A percentile compares a stretch with the other conserved stretches of the same genome.
Conservation (phyloP, 92 coral and sea anemone species). For the Palythoa caribaeorum region DNA sequence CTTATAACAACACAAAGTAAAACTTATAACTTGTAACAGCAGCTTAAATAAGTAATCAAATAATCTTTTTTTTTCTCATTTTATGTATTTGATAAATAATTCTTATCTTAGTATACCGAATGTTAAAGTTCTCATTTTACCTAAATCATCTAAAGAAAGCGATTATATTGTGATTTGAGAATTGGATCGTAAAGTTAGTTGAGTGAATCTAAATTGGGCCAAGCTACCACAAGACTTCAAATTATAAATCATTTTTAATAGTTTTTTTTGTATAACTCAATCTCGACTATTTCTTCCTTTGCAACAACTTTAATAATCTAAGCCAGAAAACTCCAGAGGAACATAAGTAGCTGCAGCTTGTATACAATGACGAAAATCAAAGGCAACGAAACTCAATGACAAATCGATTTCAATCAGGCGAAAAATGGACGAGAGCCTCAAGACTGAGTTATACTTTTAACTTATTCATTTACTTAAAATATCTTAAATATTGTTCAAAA, state of each 20-base stretch:
- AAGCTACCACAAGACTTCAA: neutral
- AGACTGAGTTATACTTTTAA: neutral
- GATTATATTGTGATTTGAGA: too few species aligned
- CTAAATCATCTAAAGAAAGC: too few species aligned
- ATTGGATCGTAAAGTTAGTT: too few species aligned
- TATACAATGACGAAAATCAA: neutral
- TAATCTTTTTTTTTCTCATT: too few species aligned
- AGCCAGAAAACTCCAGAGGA: neutral
- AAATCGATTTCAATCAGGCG: neutral
- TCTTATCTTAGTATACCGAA: neutral
- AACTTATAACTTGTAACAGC: neutral
- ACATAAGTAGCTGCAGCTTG: neutral
- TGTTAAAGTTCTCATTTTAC: too few species aligned
- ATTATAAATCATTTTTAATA: neutral
- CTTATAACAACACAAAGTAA: neutral
- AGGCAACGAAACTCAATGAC: neutral
- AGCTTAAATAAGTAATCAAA: neutral
- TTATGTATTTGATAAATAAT: neutral
- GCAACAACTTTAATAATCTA: neutral
- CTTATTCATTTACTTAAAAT: neutral
- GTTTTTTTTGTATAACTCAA: conserved; percentile 20
- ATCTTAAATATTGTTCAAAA: neutral
- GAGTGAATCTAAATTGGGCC: too few species aligned
- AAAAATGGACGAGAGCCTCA: neutral
- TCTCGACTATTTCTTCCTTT: neutral